These are phyloP conservation scores for Nephrotoma flavescens DNA, from an alignment of 2,888 invertebrate genomes.

Conservation along the genomic window DNA sequence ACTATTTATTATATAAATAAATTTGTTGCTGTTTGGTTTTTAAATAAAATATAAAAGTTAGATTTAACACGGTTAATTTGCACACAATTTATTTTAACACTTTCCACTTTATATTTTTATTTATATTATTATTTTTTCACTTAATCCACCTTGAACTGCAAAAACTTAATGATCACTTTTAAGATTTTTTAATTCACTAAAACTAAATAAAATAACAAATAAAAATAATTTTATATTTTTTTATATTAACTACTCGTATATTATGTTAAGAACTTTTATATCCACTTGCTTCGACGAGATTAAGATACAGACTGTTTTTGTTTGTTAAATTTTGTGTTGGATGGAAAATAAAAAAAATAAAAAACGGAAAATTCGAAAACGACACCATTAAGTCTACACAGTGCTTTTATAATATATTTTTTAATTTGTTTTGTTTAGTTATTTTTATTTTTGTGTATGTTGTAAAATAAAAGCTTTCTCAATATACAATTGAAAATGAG, in stretches of 20 bases:
- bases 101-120: background rate
- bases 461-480: background rate
- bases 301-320: background rate
- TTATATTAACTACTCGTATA: background rate
- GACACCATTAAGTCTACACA: slow-evolving; percentile 2
- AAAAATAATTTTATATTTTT: background rate
- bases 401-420: background rate
- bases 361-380: background rate
- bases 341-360: background rate
- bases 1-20: background rate
- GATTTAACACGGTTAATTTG: background rate
- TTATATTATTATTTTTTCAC: background rate
- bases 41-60: background rate
- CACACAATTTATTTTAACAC: background rate
- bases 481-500: background rate
- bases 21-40: background rate
- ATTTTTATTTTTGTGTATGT: background rate
- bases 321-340: background rate
- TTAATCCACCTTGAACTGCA: background rate
- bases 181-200: background rate
- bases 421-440: background rate
- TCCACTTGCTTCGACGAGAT: background rate
- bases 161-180: background rate
- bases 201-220: background rate
- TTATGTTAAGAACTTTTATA: background rate